Evolutionary conservation across 2,888 invertebrate species (phyloP), one percentile per base, ranked within the genome.

Genomic region (Sarcophaga variegata): DNA sequence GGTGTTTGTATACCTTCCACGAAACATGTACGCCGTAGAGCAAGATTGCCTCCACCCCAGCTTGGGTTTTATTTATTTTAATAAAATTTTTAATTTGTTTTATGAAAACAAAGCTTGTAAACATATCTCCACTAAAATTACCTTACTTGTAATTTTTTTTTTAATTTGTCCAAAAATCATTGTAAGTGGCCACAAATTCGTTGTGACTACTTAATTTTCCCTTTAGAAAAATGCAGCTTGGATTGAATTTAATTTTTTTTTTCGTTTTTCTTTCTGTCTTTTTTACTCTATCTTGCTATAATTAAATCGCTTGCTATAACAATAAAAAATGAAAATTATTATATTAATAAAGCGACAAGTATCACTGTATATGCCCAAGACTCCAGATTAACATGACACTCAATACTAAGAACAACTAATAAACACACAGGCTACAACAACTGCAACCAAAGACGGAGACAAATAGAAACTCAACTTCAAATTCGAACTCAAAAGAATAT

Each of bases 301-400:
- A 88, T 88, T 88, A 88, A 88, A 88, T 87, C 75, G 75, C 80
- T 79, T 78, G 83, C 67, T 85, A 88, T 88, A 87, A 88, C 85
- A 88, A 87, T 88, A 88, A 88, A 88, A 81, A 81, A 87, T 82
- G 81, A 81, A 88, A 88, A 86, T 82, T 88, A 88, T 88, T 88
- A 81, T 75, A 84, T 82, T 84, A 87, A 84, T 87, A 75, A 78
- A 64, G 64, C 67, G 83, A 87, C 83, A 87, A 81, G 77, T 74
- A 86, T 83, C 78, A 27, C 74, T 69, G 77, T 64, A 69, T 81
- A 75, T 77, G 78, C 54, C 78, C 49, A 79, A 84, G 84, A 81
- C 66, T 70, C 67, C 72, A 79, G 79, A 87, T 87, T 87, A 84
- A 84, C 87, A 81, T 82, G 87, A 84, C 84, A 87, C 79, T 79